A percentile compares a stretch with the other conserved stretches of the same genome.
Conservation (phyloP, 2,797 vertebrate genomes). For the Morelia viridis region DNA sequence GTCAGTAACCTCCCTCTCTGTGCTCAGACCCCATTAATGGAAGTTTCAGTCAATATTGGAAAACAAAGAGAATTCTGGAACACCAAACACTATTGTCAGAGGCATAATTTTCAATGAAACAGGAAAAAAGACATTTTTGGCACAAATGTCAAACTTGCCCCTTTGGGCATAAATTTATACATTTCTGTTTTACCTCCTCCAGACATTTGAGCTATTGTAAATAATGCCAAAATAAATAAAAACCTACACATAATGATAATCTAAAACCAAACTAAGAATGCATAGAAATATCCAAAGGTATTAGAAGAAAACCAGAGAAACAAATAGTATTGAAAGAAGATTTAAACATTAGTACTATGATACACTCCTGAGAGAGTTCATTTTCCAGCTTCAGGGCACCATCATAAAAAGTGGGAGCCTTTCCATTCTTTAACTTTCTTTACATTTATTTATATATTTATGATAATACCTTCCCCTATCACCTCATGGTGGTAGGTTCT, state of each 20-base stretch:
- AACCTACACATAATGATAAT: background rate
- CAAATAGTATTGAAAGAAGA: background rate
- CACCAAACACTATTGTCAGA: background rate
- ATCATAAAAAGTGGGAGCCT: background rate
- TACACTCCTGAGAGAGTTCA: background rate
- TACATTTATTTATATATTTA: too few species aligned
- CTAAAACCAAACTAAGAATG: background rate
- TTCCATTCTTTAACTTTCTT: too few species aligned
- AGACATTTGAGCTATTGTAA: background rate
- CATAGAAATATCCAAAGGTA: background rate
- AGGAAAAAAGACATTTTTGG: background rate
- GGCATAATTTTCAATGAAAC: background rate
- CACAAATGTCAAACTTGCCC: background rate
- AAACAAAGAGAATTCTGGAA: background rate
- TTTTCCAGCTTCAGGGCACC: background rate
- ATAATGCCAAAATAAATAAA: background rate
- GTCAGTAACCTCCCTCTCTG: background rate
- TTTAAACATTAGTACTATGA: background rate
- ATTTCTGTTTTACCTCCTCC: background rate
- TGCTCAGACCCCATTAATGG: background rate
- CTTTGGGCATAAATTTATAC: background rate
- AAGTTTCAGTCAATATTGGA: constrained; percentile 1
- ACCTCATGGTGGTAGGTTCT: too few species aligned
- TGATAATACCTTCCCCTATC: too few species aligned
- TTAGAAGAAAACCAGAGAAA: background rate